Evolutionary conservation across 2,113 vertebrate genomes (phyloP).

Genomic region (Sander lucioperca): DNA sequence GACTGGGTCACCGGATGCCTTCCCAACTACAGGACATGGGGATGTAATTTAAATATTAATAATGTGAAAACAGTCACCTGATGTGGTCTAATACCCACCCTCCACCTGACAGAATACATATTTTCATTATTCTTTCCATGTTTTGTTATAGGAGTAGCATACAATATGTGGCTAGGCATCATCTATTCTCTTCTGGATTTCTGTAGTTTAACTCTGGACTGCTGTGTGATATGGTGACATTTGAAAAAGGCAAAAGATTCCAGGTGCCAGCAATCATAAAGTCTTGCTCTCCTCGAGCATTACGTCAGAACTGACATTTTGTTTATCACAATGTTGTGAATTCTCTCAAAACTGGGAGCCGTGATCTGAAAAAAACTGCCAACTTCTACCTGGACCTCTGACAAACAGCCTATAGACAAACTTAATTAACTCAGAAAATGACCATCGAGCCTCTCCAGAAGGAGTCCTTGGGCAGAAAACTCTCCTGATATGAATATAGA

Average conservation of each 20-base stretch:
- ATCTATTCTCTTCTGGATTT: neutral
- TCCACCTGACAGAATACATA: neutral
- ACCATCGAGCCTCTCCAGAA: slow-evolving; percentile 32
- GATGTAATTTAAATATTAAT: neutral
- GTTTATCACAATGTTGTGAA: slow-evolving; percentile 42
- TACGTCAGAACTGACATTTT: slow-evolving; percentile 55
- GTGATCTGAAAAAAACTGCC: slow-evolving; percentile 5
- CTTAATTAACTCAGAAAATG: slow-evolving; percentile 54
- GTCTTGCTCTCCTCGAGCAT: slow-evolving; percentile 12
- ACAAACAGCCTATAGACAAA: slow-evolving; percentile 56
- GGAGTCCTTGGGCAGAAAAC: slow-evolving; percentile 15
- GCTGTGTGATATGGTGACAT: slow-evolving; percentile 40
- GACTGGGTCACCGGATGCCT: slow-evolving; percentile 23
- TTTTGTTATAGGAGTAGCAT: neutral
- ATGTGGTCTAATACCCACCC: neutral
- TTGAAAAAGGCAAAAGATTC: slow-evolving; percentile 32
- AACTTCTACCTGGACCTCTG: slow-evolving; percentile 35
- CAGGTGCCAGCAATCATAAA: neutral
- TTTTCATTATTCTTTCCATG: neutral
- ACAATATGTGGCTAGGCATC: neutral
- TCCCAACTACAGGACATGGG: neutral
- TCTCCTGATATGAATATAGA: slow-evolving; percentile 46
- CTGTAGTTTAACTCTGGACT: neutral
- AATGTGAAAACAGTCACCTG: neutral
- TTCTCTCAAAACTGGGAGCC: slow-evolving; percentile 14